Conservation (phyloP, 2,888 invertebrate species). For the Tenthredo notha region DNA sequence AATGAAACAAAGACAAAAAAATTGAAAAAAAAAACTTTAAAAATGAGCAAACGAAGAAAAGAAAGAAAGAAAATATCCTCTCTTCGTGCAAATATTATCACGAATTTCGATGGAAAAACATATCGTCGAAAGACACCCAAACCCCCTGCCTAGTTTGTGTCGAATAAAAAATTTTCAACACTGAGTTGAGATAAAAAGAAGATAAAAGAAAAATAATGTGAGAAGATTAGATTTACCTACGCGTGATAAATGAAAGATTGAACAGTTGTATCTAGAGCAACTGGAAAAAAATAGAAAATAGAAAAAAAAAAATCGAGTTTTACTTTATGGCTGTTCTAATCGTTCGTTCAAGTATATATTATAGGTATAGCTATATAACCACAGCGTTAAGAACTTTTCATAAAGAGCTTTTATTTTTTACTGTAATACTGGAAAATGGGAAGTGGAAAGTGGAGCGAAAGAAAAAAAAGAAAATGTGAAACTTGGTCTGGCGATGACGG, state of each 20-base stretch:
- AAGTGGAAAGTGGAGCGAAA: neutral
- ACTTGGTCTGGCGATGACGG: neutral
- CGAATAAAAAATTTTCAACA: too few relatives aligned
- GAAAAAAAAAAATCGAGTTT: neutral
- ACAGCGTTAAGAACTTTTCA: neutral
- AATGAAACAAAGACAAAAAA: neutral
- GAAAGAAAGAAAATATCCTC: neutral
- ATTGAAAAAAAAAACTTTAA: too few relatives aligned
- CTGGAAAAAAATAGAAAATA: too few relatives aligned
- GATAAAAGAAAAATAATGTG: neutral
- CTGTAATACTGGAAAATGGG: neutral
- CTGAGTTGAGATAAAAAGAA: neutral
- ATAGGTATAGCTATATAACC: neutral
- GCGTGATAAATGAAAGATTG: slow-evolving; percentile 3
- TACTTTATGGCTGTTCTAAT: neutral
- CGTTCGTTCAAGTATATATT: neutral
- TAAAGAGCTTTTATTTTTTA: neutral
- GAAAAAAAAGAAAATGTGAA: neutral
- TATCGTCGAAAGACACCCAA: neutral
- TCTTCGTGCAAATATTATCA: neutral
- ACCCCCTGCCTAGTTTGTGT: neutral
- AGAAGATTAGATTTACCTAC: neutral
- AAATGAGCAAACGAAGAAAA: neutral
- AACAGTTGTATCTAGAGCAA: neutral
- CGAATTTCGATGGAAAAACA: neutral